phyloP scores from a whole-genome alignment of 1,140 invertebrate genomes.

The Drosophila sp. region DNA sequence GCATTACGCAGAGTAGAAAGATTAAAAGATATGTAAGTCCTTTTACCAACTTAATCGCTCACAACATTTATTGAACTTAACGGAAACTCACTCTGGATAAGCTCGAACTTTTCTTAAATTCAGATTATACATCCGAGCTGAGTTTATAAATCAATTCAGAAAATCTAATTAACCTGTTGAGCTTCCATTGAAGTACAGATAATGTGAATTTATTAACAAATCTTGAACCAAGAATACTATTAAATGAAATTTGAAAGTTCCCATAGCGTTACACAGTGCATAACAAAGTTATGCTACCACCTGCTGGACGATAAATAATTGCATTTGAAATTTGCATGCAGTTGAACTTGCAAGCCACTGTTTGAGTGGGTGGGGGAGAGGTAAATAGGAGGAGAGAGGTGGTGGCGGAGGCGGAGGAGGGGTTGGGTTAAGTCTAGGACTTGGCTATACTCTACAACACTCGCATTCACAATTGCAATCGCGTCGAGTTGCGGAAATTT shows the following conservation, averaged over 20 bases:
- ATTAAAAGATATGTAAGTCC: no score
- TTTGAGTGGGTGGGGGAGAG: neutral
- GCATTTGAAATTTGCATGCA: slow-evolving; percentile 57
- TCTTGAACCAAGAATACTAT: neutral
- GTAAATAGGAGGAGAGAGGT: no score
- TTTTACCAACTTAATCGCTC: no score
- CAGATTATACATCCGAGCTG: neutral
- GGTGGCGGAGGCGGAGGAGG: no score
- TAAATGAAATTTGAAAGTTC: neutral
- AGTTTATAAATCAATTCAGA: neutral
- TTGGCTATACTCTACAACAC: slow-evolving; percentile 40
- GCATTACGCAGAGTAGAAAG: no score
- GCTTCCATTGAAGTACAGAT: neutral
- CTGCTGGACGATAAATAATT: slow-evolving; percentile 53
- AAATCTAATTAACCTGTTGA: slow-evolving; percentile 5
- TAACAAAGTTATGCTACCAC: slow-evolving; percentile 37
- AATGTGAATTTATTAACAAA: neutral
- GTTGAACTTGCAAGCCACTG: slow-evolving; percentile 21
- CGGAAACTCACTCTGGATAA: no score
- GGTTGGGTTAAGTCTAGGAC: slow-evolving; percentile 30
- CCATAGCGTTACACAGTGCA: slow-evolving; percentile 30
- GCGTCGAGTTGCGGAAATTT: slow-evolving; percentile 70
- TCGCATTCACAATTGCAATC: slow-evolving; percentile 53
- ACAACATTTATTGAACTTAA: no score
- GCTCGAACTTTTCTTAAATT: no score